Evolutionary conservation across 2,888 invertebrate species (phyloP).

Genomic region (Dasypogon diadema): DNA sequence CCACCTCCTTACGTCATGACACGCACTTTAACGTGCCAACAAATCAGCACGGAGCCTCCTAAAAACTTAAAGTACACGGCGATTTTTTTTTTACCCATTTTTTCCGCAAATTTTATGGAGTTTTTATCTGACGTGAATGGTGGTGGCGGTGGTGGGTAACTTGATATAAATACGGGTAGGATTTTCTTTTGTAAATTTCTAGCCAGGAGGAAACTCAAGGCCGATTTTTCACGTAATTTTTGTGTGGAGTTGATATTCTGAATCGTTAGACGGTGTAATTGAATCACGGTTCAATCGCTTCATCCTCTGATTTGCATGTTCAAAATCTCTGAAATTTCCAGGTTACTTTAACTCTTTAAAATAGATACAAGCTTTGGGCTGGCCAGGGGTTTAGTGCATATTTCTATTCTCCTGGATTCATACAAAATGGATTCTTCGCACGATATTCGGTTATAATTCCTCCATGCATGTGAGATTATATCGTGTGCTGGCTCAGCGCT

Average conservation of each 20-base stretch:
- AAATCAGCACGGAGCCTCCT: constrained; percentile 16
- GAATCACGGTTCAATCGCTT: too few species aligned
- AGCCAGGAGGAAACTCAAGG: too few species aligned
- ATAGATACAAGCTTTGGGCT: too few species aligned
- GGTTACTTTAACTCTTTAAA: background rate
- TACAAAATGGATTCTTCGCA: background rate
- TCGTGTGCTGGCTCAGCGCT: too few species aligned
- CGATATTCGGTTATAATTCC: background rate
- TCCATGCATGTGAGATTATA: background rate
- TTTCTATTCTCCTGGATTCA: background rate
- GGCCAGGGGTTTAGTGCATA: background rate
- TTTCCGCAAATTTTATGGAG: constrained; percentile 11
- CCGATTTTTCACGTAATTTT: background rate
- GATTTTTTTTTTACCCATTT: constrained; percentile 22
- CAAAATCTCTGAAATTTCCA: background rate
- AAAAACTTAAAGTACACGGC: background rate
- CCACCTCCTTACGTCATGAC: constrained; percentile 3
- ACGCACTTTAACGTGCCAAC: constrained; percentile 28
- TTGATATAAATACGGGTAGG: constrained; percentile 13
- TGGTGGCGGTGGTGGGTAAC: constrained; percentile 17
- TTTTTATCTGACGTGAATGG: constrained; percentile 11
- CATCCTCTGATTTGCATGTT: too few species aligned
- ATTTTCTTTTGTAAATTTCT: too few species aligned
- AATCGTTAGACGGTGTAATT: too few species aligned
- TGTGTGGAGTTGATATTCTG: too few species aligned